phyloP scores from a whole-genome alignment of 2,797 vertebrate species.

The Eospalax fontanierii region DNA sequence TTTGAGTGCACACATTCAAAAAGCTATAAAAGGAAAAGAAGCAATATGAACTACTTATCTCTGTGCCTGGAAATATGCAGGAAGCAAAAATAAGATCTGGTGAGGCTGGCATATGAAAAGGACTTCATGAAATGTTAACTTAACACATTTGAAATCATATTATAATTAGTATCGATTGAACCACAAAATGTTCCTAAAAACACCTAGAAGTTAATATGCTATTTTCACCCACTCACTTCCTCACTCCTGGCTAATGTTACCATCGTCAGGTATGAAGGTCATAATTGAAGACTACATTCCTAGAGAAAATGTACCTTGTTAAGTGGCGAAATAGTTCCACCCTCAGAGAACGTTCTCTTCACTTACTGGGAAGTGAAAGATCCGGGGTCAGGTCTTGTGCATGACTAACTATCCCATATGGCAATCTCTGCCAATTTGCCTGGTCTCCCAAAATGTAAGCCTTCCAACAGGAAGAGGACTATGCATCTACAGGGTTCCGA shows the following conservation, averaged over 20 bases:
- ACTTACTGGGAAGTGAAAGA: background rate
- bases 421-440: conserved; percentile 38
- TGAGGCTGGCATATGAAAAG: conserved; percentile 84
- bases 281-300: conserved; percentile 38
- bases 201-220: conserved; percentile 76
- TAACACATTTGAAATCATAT: conserved; percentile 83
- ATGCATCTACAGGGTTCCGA: background rate
- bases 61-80: conserved; percentile 82
- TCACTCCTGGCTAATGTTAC: background rate
- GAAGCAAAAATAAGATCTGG: conserved; percentile 86
- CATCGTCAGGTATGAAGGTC: conserved; percentile 12
- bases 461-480: background rate
- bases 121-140: conserved; percentile 87
- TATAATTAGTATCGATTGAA: conserved; percentile 82
- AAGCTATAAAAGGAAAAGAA: conserved; percentile 85
- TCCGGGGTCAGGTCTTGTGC: background rate
- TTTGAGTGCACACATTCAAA: conserved; percentile 82
- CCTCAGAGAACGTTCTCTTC: background rate
- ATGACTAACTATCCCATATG: background rate
- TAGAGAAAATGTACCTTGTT: background rate
- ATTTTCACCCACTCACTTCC: background rate
- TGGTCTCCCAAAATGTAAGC: background rate
- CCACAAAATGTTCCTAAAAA: conserved; percentile 81
- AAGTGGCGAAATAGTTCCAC: conserved; percentile 49
- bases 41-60: conserved; percentile 84